A percentile compares a stretch with the other conserved stretches of the same genome.
Conservation (phyloP, 2,888 invertebrate species). For the Sminthurinus aureus region DNA sequence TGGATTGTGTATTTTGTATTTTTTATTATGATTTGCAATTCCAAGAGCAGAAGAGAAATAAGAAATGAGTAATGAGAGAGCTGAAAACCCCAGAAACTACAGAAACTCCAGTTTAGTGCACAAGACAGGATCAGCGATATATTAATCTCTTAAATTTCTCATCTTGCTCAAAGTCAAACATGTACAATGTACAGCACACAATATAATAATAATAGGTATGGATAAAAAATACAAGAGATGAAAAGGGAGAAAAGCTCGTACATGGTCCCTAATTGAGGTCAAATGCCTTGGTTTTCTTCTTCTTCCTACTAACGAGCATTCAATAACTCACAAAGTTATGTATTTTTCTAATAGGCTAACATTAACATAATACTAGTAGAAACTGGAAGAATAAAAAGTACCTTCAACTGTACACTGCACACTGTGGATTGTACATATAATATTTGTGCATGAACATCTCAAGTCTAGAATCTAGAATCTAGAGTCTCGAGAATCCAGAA, state of each 20-base stretch:
- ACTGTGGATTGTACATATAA: background rate
- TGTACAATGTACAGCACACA: background rate
- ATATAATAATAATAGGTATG: background rate
- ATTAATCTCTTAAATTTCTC: slow-evolving; percentile 34
- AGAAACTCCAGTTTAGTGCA: background rate
- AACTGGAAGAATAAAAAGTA: background rate
- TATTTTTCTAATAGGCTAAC: slow-evolving; percentile 41
- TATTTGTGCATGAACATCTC: too few species aligned
- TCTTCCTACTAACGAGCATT: slow-evolving; percentile 42
- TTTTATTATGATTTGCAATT: too few species aligned
- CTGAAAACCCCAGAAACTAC: background rate
- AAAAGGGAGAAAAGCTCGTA: slow-evolving; percentile 4
- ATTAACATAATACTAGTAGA: slow-evolving; percentile 33
- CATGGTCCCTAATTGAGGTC: slow-evolving; percentile 43
- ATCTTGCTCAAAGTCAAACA: background rate
- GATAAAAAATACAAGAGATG: background rate
- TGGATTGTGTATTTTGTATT: too few species aligned
- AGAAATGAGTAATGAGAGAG: background rate
- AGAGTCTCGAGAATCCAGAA: too few species aligned
- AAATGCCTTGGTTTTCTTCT: too few species aligned
- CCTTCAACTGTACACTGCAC: background rate
- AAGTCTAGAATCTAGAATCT: too few species aligned
- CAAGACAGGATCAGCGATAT: slow-evolving; percentile 6
- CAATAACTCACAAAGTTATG: slow-evolving; percentile 43
- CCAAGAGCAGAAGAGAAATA: too few species aligned